Percentiles rank a stretch among this genome's conserved stretches.
Evolutionary conservation across 2,113 vertebrate genomes (phyloP).

Genomic region (Murina feae): DNA sequence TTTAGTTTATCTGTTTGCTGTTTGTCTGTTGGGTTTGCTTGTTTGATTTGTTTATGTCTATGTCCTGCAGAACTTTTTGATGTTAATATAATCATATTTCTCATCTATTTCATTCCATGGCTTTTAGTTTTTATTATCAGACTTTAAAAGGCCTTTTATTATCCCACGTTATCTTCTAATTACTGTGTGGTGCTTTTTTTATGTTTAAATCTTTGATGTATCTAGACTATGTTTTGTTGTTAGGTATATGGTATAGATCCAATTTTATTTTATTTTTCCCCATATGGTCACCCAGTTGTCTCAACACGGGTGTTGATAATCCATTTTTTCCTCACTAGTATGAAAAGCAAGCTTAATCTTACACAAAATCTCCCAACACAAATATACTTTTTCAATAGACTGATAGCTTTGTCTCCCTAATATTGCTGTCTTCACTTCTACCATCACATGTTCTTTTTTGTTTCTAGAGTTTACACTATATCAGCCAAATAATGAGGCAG

Average conservation of each 20-base stretch:
- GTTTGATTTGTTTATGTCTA: background rate
- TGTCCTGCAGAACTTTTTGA: background rate
- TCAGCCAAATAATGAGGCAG: background rate
- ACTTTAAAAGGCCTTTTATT: background rate
- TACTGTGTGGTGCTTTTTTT: slow-evolving; percentile 11
- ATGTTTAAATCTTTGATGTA: background rate
- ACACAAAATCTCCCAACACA: background rate
- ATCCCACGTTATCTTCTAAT: background rate
- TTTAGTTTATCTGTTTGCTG: background rate
- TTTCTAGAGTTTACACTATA: background rate
- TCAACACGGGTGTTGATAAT: slow-evolving; percentile 18
- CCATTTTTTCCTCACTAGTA: background rate
- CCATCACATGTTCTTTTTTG: background rate
- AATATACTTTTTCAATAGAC: background rate
- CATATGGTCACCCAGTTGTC: background rate
- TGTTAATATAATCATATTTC: slow-evolving; percentile 1
- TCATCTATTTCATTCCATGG: background rate
- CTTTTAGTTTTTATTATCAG: background rate
- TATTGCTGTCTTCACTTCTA: background rate
- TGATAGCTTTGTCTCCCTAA: background rate
- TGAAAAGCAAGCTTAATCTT: background rate
- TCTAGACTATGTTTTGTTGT: background rate
- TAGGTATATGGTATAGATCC: background rate
- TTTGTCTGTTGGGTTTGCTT: background rate
- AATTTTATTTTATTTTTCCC: background rate